These are phyloP conservation scores for Syngnathoides biaculeatus DNA, from an alignment of 2,113 vertebrate species.

Conservation along the genomic window DNA sequence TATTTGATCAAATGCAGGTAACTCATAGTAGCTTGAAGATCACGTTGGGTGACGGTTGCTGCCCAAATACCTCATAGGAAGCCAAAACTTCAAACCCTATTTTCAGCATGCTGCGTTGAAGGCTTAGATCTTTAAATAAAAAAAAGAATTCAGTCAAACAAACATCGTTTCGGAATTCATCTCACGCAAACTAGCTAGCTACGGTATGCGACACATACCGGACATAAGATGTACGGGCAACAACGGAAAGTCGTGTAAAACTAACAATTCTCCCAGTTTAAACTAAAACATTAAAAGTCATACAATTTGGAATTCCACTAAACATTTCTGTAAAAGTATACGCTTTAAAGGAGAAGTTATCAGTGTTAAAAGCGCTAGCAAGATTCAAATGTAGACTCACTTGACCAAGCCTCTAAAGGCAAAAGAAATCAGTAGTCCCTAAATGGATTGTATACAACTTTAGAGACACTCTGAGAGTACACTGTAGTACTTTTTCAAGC, in stretches of 20 bases:
- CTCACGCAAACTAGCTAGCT: not conserved
- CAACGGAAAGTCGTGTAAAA: too few relatives aligned
- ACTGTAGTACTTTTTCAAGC: not conserved
- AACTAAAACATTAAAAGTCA: too few relatives aligned
- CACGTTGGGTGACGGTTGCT: not conserved
- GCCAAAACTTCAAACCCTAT: not conserved
- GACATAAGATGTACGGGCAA: too few relatives aligned
- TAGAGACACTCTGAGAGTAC: not conserved
- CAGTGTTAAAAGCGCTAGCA: too few relatives aligned
- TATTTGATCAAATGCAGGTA: conserved; percentile 49
- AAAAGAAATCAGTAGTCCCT: not conserved
- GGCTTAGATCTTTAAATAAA: not conserved
- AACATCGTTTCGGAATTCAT: not conserved
- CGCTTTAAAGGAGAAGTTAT: too few relatives aligned
- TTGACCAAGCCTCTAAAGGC: too few relatives aligned
- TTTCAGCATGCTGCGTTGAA: not conserved
- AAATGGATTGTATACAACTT: not conserved
- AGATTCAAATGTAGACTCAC: too few relatives aligned
- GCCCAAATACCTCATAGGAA: not conserved
- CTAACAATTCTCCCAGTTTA: too few relatives aligned
- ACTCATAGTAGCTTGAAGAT: conserved; percentile 9
- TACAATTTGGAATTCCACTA: too few relatives aligned
- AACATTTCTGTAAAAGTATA: too few relatives aligned
- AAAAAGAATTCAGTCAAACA: not conserved
- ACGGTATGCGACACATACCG: not conserved